Evolutionary conservation across 2,113 vertebrate species (phyloP).

Genomic region (Morone saxatilis): DNA sequence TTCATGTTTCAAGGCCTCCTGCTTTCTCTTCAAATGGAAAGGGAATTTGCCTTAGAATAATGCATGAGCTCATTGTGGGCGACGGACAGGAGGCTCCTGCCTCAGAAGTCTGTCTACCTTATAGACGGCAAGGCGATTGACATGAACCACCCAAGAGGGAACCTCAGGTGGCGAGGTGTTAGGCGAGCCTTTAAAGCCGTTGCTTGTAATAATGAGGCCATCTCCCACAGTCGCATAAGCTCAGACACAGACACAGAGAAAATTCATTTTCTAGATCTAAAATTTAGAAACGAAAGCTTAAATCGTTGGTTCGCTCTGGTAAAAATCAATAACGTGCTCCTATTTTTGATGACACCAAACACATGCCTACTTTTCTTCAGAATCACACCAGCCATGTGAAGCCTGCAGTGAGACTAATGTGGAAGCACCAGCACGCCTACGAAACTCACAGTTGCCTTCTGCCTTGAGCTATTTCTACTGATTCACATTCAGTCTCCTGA

Average conservation of each 20-base stretch:
- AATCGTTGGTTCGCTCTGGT: constrained; percentile 20
- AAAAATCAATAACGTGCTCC: constrained; percentile 39
- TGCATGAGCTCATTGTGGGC: constrained; percentile 66
- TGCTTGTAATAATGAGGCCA: constrained; percentile 60
- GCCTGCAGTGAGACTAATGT: constrained; percentile 56
- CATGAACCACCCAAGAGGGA: constrained; percentile 53
- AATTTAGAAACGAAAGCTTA: constrained; percentile 6
- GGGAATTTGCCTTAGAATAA: constrained; percentile 68
- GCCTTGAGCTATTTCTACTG: constrained; percentile 46
- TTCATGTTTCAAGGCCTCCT: constrained; percentile 53
- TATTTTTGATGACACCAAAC: constrained; percentile 14
- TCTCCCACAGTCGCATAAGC: constrained; percentile 44
- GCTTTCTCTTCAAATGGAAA: constrained; percentile 44
- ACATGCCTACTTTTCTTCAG: constrained; percentile 22
- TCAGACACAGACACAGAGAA: constrained; percentile 1
- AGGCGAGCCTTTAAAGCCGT: constrained; percentile 48
- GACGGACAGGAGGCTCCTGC: constrained; percentile 54
- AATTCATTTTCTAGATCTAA: constrained; percentile 15
- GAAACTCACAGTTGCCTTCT: constrained; percentile 39
- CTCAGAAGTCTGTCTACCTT: constrained; percentile 59
- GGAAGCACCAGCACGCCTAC: constrained; percentile 44
- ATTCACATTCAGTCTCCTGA: constrained; percentile 48
- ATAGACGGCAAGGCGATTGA: constrained; percentile 49
- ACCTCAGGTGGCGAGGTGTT: constrained; percentile 63
- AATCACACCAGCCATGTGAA: constrained; percentile 10